phyloP scores from a whole-genome alignment of 2,797 vertebrate species.

The Chlorospingus semifuscus region DNA sequence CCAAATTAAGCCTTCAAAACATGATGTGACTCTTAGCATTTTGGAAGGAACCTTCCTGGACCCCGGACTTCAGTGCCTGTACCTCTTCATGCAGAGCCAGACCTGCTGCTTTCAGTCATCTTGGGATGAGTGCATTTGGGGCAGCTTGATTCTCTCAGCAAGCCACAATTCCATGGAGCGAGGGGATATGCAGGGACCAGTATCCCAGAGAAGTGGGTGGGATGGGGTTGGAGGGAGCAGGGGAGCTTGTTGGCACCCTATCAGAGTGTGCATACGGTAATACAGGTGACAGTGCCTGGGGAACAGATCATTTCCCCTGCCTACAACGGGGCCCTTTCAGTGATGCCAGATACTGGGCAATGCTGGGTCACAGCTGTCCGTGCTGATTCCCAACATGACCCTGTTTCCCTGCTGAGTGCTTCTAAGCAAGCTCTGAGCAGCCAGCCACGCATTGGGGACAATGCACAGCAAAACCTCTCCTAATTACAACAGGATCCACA shows the following conservation, averaged over 20 bases:
- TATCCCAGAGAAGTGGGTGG: not conserved
- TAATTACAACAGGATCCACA: not conserved
- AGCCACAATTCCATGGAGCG: not conserved
- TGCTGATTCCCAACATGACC: conserved; percentile 18
- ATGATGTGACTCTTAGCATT: not conserved
- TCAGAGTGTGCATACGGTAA: not conserved
- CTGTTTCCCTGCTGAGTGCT: conserved; percentile 13
- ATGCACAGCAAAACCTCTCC: not conserved
- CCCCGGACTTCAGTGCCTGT: not conserved
- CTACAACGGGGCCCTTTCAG: fast-evolving
- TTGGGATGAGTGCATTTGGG: not conserved
- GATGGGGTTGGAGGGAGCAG: not conserved
- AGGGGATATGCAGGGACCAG: not conserved
- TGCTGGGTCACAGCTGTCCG: not conserved
- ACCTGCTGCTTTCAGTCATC: not conserved
- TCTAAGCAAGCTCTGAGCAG: not conserved
- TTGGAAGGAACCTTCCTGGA: not conserved
- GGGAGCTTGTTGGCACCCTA: not conserved
- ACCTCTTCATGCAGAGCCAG: fast-evolving
- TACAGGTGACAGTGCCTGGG: not conserved
- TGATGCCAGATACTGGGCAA: not conserved
- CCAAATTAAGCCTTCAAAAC: conserved; percentile 64
- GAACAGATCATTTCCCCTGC: not conserved
- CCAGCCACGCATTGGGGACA: conserved; percentile 3
- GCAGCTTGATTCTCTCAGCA: not conserved